phyloP scores from a whole-genome alignment of 1,140 invertebrate species.

The Drosophila sproati region DNA sequence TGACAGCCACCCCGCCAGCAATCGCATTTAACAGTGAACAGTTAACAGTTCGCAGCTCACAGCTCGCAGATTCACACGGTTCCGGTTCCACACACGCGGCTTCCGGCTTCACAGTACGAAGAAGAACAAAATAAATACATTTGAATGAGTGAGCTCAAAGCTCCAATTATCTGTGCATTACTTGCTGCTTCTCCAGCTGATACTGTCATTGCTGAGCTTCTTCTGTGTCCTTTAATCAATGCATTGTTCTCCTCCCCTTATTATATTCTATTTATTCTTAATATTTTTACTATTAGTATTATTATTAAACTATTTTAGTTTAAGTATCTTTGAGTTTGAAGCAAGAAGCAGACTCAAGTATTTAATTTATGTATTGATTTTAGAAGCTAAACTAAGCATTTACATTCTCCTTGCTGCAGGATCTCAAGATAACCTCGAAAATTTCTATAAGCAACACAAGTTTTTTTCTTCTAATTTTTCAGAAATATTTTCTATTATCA shows the following conservation, averaged over 20 bases:
- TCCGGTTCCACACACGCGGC: neutral
- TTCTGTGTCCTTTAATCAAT: conserved; percentile 12
- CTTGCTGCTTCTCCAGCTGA: conserved; percentile 12
- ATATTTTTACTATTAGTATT: no score
- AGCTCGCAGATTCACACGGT: conserved; percentile 1
- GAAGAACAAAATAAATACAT: neutral
- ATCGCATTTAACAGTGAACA: neutral
- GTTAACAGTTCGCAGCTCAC: neutral
- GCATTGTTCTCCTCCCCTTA: neutral
- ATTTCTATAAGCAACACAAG: no score
- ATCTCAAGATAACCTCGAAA: no score
- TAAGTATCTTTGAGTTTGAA: no score
- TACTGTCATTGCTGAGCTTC: conserved; percentile 1
- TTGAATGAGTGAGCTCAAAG: conserved; percentile 23
- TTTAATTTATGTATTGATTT: no score
- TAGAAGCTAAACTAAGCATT: no score
- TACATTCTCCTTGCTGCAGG: no score
- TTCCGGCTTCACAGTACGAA: conserved; percentile 6
- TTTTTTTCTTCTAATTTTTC: no score
- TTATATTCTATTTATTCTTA: no score
- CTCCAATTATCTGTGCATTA: conserved; percentile 35
- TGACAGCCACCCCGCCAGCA: conserved; percentile 49
- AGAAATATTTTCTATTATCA: no score
- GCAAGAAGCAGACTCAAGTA: no score
- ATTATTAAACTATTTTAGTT: no score